phyloP scores from a whole-genome alignment of 2,113 vertebrate genomes.

The Potamarius usumacintae region DNA sequence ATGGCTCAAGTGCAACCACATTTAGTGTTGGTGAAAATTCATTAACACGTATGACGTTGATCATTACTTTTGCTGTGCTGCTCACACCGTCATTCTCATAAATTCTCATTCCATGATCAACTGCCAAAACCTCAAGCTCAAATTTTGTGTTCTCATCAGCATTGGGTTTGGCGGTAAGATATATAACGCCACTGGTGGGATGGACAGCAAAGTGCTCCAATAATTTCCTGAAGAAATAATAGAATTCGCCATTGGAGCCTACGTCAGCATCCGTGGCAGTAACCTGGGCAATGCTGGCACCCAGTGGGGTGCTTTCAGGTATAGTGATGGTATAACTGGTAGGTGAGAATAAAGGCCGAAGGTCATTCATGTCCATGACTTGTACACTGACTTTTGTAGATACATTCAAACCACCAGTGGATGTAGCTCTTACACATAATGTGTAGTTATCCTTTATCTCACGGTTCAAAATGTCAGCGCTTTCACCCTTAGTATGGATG shows the following conservation, averaged over 20 bases:
- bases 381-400: slow-evolving; percentile 86
- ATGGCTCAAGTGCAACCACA: slow-evolving; percentile 78
- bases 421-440: slow-evolving; percentile 86
- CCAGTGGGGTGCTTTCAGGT: slow-evolving; percentile 87
- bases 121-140: slow-evolving; percentile 89
- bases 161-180: slow-evolving; percentile 82
- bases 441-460: slow-evolving; percentile 95
- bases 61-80: slow-evolving; percentile 88
- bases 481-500: slow-evolving; percentile 89
- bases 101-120: slow-evolving; percentile 93
- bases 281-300: slow-evolving; percentile 89
- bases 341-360: slow-evolving; percentile 93
- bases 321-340: slow-evolving; percentile 89
- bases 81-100: slow-evolving; percentile 90
- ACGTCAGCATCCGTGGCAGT: slow-evolving; percentile 94
- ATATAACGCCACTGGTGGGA: slow-evolving; percentile 90
- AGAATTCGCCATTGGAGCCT: slow-evolving; percentile 94
- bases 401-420: slow-evolving; percentile 84
- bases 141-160: slow-evolving; percentile 81
- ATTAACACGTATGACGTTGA: slow-evolving; percentile 87
- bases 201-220: slow-evolving; percentile 91
- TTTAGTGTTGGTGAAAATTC: slow-evolving; percentile 83
- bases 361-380: slow-evolving; percentile 95
- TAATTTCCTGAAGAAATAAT: slow-evolving; percentile 92
- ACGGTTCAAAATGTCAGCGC: slow-evolving; percentile 87